Conservation (phyloP, 2,888 invertebrate genomes). For the Cheilosia soror region DNA sequence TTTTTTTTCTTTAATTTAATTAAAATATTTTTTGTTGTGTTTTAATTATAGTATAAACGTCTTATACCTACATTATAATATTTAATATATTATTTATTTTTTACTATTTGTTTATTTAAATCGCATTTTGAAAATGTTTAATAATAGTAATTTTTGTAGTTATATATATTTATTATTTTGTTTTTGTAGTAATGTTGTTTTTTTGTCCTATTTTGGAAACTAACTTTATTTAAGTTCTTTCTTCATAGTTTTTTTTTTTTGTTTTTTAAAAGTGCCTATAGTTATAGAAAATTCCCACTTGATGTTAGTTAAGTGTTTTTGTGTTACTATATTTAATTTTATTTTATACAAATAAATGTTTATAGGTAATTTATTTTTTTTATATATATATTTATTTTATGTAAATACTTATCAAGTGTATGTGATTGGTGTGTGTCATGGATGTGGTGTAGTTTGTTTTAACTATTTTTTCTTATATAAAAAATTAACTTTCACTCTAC, state of each 20-base stretch:
- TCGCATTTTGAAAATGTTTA: conserved; percentile 70
- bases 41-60: conserved; percentile 76
- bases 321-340: conserved; percentile 56
- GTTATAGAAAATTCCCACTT: conserved; percentile 68
- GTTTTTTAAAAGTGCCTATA: conserved; percentile 60
- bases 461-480: conserved; percentile 42
- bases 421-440: conserved; percentile 60
- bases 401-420: conserved; percentile 41
- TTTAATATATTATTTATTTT: conserved; percentile 74
- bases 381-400: conserved; percentile 33
- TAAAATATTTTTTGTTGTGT: conserved; percentile 58
- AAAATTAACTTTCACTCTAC: conserved; percentile 61
- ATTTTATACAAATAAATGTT: conserved; percentile 66
- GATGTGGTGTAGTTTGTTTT: conserved; percentile 43
- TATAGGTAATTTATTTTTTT: conserved; percentile 29
- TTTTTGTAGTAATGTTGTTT: conserved; percentile 49
- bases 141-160: conserved; percentile 60
- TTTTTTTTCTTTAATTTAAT: conserved; percentile 38
- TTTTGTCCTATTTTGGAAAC: conserved; percentile 54
- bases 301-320: conserved; percentile 54
- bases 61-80: conserved; percentile 65
- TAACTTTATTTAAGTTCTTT: conserved; percentile 30
- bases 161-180: conserved; percentile 42
- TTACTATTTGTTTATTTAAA: conserved; percentile 62
- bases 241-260: conserved; percentile 20